Evolutionary conservation across 2,113 vertebrate genomes (phyloP).

Genomic region (Crotalus horridus): DNA sequence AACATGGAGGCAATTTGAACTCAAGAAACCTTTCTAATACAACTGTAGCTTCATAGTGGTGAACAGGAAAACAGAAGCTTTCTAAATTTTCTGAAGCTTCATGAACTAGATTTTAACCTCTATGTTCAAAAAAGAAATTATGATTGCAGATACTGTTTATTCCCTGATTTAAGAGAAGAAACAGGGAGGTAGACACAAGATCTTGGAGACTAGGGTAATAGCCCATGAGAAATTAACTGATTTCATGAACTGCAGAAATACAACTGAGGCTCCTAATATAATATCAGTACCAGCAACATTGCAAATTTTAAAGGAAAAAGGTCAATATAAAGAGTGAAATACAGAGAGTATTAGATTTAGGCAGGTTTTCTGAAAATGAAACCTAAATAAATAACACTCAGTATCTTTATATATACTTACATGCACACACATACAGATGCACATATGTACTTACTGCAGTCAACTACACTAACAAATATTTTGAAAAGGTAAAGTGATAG

Average conservation of each 20-base stretch:
- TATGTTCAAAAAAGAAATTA: neutral
- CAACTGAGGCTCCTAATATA: neutral
- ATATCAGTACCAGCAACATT: neutral
- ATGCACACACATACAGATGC: neutral
- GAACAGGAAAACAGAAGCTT: neutral
- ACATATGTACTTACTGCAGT: neutral
- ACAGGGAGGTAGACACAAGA: neutral
- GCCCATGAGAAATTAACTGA: neutral
- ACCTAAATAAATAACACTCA: neutral
- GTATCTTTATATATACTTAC: neutral
- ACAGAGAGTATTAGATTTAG: neutral
- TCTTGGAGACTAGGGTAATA: neutral
- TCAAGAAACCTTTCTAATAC: neutral
- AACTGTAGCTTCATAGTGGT: neutral
- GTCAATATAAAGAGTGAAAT: neutral
- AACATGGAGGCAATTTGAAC: neutral
- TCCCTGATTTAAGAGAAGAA: neutral
- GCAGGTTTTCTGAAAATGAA: neutral
- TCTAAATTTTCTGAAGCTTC: neutral
- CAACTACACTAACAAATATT: neutral
- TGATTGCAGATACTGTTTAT: neutral
- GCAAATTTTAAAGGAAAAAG: neutral
- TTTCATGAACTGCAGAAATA: neutral
- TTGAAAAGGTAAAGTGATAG: neutral
- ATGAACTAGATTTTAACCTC: neutral